These are phyloP conservation scores for Aethina tumida DNA, from an alignment of 1,140 invertebrate species.

Conservation along the genomic window DNA sequence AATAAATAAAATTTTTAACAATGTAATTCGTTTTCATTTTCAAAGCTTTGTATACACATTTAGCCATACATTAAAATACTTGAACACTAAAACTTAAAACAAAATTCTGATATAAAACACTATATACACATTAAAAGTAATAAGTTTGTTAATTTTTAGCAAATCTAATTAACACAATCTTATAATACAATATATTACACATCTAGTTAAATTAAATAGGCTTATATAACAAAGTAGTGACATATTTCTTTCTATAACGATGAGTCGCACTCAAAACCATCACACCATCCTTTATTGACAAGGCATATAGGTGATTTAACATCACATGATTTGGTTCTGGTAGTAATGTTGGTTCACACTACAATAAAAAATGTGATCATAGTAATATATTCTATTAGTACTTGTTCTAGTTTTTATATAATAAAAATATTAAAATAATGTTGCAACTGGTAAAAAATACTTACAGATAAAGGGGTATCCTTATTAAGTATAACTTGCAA, in stretches of 20 bases:
- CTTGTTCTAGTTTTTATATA: neutral
- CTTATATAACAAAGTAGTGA: constrained; percentile 97
- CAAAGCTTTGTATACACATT: no score
- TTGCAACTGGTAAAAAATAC: constrained; percentile 23
- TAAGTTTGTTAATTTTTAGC: no score
- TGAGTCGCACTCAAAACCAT: constrained; percentile 98
- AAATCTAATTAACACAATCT: neutral
- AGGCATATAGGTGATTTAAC: constrained; percentile 98
- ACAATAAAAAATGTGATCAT: constrained; percentile 33
- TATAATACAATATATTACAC: neutral
- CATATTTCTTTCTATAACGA: constrained; percentile 97
- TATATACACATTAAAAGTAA: no score
- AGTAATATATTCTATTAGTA: constrained; percentile 1
- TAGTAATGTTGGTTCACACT: constrained; percentile 95
- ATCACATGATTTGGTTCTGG: constrained; percentile 99
- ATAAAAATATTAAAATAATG: neutral
- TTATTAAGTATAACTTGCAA: constrained; percentile 99
- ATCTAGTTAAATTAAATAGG: constrained; percentile 61
- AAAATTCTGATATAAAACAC: no score
- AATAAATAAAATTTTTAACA: no score
- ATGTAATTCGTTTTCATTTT: no score
- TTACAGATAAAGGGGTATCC: constrained; percentile 87
- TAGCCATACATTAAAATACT: no score
- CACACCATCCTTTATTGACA: constrained; percentile 98
- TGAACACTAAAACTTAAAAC: no score